Percentiles rank a stretch among this genome's conserved stretches.
Evolutionary conservation across 2,888 invertebrate genomes (phyloP).

Genomic region (Amblyjoppa proteus): DNA sequence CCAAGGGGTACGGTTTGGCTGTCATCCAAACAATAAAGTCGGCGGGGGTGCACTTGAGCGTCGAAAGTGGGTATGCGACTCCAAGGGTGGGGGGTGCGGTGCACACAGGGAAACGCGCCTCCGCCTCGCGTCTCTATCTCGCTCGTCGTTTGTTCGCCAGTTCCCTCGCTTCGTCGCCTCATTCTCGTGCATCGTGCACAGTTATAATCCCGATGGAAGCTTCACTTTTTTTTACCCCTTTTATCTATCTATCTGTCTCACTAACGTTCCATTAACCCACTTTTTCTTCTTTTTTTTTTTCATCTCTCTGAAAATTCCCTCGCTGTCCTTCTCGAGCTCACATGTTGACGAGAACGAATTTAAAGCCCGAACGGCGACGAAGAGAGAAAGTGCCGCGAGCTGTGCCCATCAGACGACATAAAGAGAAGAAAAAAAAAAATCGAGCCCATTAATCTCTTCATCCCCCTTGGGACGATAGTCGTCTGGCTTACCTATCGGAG

Average conservation of each 20-base stretch:
- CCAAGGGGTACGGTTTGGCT: constrained; percentile 59
- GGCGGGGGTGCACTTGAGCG: constrained; percentile 61
- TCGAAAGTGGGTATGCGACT: constrained; percentile 59
- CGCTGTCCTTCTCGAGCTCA: neutral
- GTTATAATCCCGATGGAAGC: constrained; percentile 40
- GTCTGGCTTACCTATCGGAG: constrained; percentile 1
- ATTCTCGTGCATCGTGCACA: constrained; percentile 17
- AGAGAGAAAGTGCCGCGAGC: constrained; percentile 37
- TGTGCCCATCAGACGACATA: neutral
- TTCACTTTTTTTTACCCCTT: constrained; percentile 12
- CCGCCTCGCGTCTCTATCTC: constrained; percentile 5
- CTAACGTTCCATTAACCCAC: constrained; percentile 30
- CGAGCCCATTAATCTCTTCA: constrained; percentile 46
- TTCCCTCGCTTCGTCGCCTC: constrained; percentile 31
- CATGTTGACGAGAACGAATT: constrained; percentile 25
- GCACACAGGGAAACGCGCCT: neutral
- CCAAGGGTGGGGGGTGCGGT: neutral
- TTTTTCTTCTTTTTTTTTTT: constrained; percentile 17
- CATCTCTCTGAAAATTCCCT: neutral
- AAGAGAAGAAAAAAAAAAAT: constrained; percentile 21
- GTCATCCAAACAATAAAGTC: constrained; percentile 70
- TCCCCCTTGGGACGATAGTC: neutral
- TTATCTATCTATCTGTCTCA: constrained; percentile 11
- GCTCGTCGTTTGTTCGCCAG: constrained; percentile 1
- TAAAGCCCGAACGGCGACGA: constrained; percentile 18